These are phyloP conservation scores for Melipona bicolor DNA, from an alignment of 2,888 invertebrate genomes.

Conservation along the genomic window DNA sequence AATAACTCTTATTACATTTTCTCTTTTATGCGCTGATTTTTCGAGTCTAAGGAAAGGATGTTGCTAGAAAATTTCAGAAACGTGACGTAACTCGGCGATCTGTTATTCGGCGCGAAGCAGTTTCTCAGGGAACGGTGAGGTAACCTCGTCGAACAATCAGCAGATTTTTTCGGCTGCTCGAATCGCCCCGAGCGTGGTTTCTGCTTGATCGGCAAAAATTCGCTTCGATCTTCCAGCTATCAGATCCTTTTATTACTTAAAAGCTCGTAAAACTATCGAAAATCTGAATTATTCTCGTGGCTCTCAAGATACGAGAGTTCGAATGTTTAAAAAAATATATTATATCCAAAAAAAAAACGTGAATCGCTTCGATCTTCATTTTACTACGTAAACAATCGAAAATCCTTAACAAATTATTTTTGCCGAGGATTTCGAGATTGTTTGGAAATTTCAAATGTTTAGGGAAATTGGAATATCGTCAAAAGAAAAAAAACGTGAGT, in stretches of 20 bases:
- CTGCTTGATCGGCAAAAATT: constrained; percentile 14
- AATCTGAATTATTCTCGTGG: not conserved
- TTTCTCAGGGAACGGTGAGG: constrained; percentile 22
- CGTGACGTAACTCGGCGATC: constrained; percentile 21
- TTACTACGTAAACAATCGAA: too few species aligned
- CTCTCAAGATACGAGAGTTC: not conserved
- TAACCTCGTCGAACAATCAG: constrained; percentile 8
- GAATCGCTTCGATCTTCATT: too few species aligned
- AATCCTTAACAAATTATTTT: too few species aligned
- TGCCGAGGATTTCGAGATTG: too few species aligned
- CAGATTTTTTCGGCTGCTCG: constrained; percentile 13
- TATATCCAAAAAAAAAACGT: too few species aligned
- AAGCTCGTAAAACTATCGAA: not conserved
- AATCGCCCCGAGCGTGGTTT: constrained; percentile 1
- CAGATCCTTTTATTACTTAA: not conserved
- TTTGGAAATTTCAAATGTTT: too few species aligned
- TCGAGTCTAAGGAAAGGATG: not conserved
- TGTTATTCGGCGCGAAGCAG: constrained; percentile 5
- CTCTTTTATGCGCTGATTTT: not conserved
- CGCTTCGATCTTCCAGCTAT: constrained; percentile 11
- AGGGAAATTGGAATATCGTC: too few species aligned
- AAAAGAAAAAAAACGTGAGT: not conserved
- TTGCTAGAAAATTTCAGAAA: constrained; percentile 3
- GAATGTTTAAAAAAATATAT: too few species aligned
- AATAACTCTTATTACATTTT: not conserved